Percentiles rank a stretch among this genome's conserved stretches.
phyloP scores from a whole-genome alignment of 2,797 vertebrate genomes.

The Apogon talboti region DNA sequence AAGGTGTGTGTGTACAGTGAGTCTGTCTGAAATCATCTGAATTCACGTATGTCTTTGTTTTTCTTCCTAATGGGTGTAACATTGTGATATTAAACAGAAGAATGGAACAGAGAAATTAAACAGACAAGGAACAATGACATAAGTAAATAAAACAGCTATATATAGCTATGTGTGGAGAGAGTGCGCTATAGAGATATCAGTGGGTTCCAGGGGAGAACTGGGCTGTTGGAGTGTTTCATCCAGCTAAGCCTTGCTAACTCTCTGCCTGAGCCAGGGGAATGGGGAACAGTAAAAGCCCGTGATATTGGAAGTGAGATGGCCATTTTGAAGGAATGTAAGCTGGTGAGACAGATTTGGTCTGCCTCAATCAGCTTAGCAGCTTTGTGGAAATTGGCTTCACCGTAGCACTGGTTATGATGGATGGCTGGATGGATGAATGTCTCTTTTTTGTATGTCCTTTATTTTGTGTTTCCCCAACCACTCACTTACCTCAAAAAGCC shows the following conservation, averaged over 20 bases:
- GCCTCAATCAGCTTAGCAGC: constrained; percentile 89
- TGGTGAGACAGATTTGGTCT: constrained; percentile 88
- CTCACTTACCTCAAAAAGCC: constrained; percentile 69
- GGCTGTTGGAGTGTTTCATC: constrained; percentile 85
- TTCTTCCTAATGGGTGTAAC: constrained; percentile 40
- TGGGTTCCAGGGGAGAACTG: constrained; percentile 80
- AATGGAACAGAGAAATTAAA: constrained; percentile 57
- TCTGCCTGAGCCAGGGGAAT: constrained; percentile 85
- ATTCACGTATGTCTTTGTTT: constrained; percentile 48
- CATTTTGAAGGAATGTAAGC: constrained; percentile 90
- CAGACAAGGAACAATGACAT: constrained; percentile 62
- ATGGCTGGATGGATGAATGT: constrained; percentile 79
- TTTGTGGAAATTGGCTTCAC: constrained; percentile 88
- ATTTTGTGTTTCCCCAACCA: constrained; percentile 60
- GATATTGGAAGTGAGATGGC: constrained; percentile 90
- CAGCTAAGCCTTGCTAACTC: constrained; percentile 86
- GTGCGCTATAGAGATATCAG: constrained; percentile 86
- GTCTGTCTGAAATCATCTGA: constrained; percentile 36
- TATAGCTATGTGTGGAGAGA: constrained; percentile 68
- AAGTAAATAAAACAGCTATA: constrained; percentile 73
- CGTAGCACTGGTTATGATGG: constrained; percentile 82
- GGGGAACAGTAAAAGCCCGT: constrained; percentile 86
- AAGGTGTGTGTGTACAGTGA: constrained; percentile 38
- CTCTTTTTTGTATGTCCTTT: constrained; percentile 68
- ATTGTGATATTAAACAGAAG: constrained; percentile 44